These are phyloP conservation scores for Eulemur albifrons DNA, from an alignment of 2,797 vertebrate genomes.

Conservation along the genomic window DNA sequence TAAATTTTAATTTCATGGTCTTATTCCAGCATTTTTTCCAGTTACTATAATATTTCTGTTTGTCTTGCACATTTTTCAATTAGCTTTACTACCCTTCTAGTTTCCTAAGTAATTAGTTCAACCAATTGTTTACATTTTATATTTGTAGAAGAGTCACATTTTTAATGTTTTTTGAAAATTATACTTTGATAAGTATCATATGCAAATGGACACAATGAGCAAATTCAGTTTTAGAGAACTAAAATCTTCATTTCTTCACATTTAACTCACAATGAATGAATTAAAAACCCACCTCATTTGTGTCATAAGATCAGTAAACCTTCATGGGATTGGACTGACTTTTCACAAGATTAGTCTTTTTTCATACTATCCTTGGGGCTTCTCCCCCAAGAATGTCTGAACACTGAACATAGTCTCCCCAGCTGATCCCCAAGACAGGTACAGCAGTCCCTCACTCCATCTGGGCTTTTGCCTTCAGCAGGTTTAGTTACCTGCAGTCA, in stretches of 20 bases:
- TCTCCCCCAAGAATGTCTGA: neutral
- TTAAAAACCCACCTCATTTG: neutral
- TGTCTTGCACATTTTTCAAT: neutral
- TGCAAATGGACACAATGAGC: neutral
- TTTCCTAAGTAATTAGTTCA: neutral
- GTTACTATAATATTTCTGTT: neutral
- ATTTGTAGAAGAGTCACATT: neutral
- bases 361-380: neutral
- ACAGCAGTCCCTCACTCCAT: neutral
- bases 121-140: neutral
- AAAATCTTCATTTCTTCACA: neutral
- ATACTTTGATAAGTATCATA: neutral
- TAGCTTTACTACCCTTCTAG: neutral
- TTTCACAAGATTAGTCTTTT: neutral
- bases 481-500: neutral
- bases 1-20: neutral
- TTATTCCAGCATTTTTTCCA: neutral
- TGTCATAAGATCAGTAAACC: neutral
- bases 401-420: neutral
- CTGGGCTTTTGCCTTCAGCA: neutral
- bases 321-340: no score
- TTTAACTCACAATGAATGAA: neutral
- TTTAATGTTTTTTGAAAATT: neutral
- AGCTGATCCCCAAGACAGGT: neutral
- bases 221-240: neutral